Conservation (phyloP, 2,113 vertebrate genomes). For the Pteronura brasiliensis region DNA sequence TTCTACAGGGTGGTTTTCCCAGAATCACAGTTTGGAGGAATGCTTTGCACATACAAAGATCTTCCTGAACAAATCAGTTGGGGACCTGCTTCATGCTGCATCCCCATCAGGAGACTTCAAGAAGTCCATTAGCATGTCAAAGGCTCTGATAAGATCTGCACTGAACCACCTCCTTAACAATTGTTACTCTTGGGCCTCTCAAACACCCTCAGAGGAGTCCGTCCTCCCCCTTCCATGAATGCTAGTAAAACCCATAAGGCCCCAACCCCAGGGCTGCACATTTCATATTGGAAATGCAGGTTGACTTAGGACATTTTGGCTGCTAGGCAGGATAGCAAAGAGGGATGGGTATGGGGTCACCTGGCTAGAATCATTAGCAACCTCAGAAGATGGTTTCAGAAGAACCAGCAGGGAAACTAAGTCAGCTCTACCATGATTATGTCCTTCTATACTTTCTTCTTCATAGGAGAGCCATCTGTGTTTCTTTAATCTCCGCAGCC, state of each 20-base stretch:
- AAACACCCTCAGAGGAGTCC: not conserved
- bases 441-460: not conserved
- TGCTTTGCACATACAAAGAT: not conserved
- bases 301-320: too few relatives aligned
- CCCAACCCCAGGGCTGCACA: accelerated
- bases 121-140: not conserved
- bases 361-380: not conserved
- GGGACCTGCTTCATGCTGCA: not conserved
- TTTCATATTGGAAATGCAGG: not conserved
- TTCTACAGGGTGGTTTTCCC: not conserved
- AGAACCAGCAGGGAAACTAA: not conserved
- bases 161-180: not conserved
- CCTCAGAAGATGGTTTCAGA: not conserved
- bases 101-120: not conserved
- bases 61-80: not conserved
- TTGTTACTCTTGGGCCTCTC: not conserved
- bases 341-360: not conserved
- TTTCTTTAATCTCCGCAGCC: not conserved
- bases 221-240: not conserved
- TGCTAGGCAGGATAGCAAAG: not conserved
- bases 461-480: not conserved
- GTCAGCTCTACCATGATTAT: too few relatives aligned
- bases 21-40: not conserved
- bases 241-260: not conserved
- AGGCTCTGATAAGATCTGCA: not conserved